Conservation (phyloP, 2,113 vertebrate genomes). For the Toxotes chatareus region DNA sequence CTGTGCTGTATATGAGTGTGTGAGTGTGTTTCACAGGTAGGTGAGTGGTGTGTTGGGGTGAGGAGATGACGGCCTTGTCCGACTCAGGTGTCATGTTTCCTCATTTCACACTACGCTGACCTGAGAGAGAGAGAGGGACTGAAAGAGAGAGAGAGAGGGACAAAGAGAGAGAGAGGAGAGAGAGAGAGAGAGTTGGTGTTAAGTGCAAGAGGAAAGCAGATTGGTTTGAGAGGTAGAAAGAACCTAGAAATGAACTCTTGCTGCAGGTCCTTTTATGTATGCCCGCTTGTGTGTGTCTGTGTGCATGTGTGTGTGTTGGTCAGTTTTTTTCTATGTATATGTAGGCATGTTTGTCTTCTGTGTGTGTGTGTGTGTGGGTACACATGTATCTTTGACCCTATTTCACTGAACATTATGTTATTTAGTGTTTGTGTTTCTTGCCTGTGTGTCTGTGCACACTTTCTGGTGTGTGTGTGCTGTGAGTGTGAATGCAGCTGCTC, state of each 20-base stretch:
- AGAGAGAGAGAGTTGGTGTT: neutral
- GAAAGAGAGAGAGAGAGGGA: neutral
- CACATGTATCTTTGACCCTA: constrained; percentile 3
- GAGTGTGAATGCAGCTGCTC: neutral
- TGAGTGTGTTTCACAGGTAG: neutral
- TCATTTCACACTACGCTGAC: constrained; percentile 60
- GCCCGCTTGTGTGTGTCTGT: neutral
- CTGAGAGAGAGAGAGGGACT: neutral
- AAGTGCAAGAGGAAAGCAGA: constrained; percentile 46
- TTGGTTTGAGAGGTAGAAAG: constrained; percentile 43
- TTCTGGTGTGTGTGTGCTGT: neutral
- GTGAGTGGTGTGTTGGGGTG: constrained; percentile 4
- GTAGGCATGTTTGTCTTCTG: neutral
- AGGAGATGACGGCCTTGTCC: neutral
- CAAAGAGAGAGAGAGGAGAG: neutral
- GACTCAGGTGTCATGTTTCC: constrained; percentile 62
- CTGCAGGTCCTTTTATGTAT: constrained; percentile 26
- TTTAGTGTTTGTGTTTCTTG: neutral
- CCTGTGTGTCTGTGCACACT: neutral
- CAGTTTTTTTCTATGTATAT: neutral
- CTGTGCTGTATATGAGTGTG: neutral
- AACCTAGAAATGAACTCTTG: constrained; percentile 31
- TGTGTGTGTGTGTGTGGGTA: neutral
- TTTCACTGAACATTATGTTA: neutral
- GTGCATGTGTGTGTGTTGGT: neutral